Evolutionary conservation across 2,888 invertebrate species (phyloP).

Genomic region (Drosophila anomalata): DNA sequence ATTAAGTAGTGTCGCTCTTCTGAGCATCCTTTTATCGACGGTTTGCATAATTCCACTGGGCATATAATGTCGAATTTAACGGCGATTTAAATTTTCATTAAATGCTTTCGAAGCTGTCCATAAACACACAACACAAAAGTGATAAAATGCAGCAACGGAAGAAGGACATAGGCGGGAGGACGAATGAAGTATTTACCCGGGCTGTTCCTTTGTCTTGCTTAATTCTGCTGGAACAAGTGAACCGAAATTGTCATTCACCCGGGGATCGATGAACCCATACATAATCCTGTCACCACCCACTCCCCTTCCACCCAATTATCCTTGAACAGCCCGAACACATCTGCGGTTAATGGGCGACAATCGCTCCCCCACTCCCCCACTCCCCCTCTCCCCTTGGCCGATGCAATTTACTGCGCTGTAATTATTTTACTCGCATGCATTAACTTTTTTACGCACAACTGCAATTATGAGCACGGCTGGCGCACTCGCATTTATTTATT

Average conservation of each 20-base stretch:
- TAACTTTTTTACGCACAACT: conserved; percentile 8
- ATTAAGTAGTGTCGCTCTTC: conserved; percentile 7
- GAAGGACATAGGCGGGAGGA: background rate
- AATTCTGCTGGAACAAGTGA: conserved; percentile 35
- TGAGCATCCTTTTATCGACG: no score
- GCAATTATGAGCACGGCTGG: conserved; percentile 34
- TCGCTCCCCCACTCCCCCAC: conserved; percentile 11
- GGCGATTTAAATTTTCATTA: conserved; percentile 41
- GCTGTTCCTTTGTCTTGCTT: conserved; percentile 26
- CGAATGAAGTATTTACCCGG: conserved; percentile 6
- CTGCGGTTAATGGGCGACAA: conserved; percentile 57
- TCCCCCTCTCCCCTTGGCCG: conserved; percentile 6
- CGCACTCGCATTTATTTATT: background rate
- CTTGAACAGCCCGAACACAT: conserved; percentile 40
- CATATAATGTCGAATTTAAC: conserved; percentile 27
- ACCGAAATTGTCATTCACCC: conserved; percentile 32
- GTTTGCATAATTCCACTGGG: conserved; percentile 1
- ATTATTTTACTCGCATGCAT: conserved; percentile 28
- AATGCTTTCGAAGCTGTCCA: conserved; percentile 11
- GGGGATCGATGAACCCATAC: conserved; percentile 26
- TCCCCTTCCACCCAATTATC: conserved; percentile 12
- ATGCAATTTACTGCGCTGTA: conserved; percentile 54
- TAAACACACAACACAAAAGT: conserved; percentile 23
- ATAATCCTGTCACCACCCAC: conserved; percentile 13
- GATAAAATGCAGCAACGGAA: conserved; percentile 7